Conservation (phyloP, 2,797 vertebrate species). For the Sarcoramphus papa region DNA sequence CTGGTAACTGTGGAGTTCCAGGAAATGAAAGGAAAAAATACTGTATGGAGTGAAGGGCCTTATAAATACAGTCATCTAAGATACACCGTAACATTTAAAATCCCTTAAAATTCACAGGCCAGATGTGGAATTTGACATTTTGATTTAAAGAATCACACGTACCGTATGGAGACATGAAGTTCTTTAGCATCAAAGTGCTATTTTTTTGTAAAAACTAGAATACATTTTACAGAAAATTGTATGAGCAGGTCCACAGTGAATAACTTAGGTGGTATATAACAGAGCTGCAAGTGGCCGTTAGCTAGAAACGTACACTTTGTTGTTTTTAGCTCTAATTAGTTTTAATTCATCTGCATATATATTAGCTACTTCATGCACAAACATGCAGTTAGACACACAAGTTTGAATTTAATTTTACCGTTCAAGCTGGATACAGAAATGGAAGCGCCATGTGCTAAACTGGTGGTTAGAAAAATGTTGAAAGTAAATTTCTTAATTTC, state of each 20-base stretch:
- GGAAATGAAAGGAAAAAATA: not conserved
- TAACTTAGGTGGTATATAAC: not conserved
- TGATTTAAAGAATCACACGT: not conserved
- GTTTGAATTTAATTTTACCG: not conserved
- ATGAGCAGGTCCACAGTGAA: not conserved
- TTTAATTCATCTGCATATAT: slow-evolving; percentile 6
- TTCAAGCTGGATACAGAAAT: not conserved
- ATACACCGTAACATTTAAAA: not conserved
- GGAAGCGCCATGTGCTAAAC: not conserved
- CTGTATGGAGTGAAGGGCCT: not conserved
- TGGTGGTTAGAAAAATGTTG: not conserved
- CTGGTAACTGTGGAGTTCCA: not conserved
- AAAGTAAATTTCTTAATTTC: not conserved
- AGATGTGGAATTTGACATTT: not conserved
- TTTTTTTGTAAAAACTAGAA: not conserved
- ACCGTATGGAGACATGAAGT: not conserved
- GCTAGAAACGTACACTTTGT: not conserved
- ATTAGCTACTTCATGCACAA: slow-evolving; percentile 22
- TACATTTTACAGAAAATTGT: not conserved
- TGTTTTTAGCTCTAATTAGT: slow-evolving; percentile 1
- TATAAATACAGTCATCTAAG: not conserved
- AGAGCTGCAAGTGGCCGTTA: not conserved
- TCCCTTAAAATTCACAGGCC: not conserved
- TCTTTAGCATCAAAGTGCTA: not conserved
- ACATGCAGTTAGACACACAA: not conserved